Base-by-base conservation (phyloP, 2,888 invertebrate species). In the Torymus tubicola region DNA sequence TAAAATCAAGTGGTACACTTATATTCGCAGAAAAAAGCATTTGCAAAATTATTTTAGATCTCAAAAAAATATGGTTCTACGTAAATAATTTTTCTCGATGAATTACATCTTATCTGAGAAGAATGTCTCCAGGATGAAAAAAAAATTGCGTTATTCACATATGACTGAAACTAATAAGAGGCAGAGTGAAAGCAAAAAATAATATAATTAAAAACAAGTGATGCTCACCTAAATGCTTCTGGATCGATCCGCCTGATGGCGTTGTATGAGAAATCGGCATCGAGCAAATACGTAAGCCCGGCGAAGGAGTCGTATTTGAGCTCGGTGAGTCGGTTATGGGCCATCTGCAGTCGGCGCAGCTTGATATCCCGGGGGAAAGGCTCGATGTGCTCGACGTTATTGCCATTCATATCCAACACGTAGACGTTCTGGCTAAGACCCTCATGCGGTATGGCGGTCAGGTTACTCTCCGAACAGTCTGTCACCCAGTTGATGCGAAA, bases 401-500 rank as follows among this genome's bases (percentile, higher is more conserved):
- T 95, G 60, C 94, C 94, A 87, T 95, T 95, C 89, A 95, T 91
- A 85, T 95, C 95, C 84, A 95, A 90, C 82, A 95, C 92, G 90
- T 95, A 95, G 67, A 95, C 94, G 87, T 94, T 94, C 58, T 92
- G 92, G 86, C 95, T 95, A 78, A 95, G 92, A 85, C 95, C 95
- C 74, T 94, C 93, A 86, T 94, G 93, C 0, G 95, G 95, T 50
- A 95, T 93, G 81, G 92, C 92, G 0, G 95, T 95, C 78, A 95
- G 92, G 90, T 95, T 95, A 90, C 94, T 95, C 86, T 95, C 94
- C 0, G 95, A 95, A 86, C 95, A 95, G 87, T 95, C 95, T 1
- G 95, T 95, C 86, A 95, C 95, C 95, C 95, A 95, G 91, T 95
- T 95, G 86, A 95, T 93, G 81, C 95, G 93, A 90, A 94, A 95